phyloP scores from a whole-genome alignment of 2,888 invertebrate genomes.

The Bimastos eiseni region DNA sequence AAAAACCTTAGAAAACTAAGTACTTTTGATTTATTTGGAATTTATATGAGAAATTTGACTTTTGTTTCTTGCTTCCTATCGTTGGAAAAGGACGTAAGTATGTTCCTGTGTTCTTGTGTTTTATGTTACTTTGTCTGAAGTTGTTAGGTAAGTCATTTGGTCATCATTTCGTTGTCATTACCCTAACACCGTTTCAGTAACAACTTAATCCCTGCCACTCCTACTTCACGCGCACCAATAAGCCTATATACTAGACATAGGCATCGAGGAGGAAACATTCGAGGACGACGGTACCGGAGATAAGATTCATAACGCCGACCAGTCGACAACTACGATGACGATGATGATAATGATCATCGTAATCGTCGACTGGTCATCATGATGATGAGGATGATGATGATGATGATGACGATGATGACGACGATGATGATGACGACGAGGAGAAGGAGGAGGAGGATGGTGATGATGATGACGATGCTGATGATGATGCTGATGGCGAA shows the following conservation, averaged over 20 bases:
- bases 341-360: background rate
- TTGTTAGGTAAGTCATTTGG: no score
- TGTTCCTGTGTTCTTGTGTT: background rate
- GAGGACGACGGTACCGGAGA: conserved; percentile 25
- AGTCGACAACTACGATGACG: conserved; percentile 26
- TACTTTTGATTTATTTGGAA: background rate
- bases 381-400: conserved; percentile 29
- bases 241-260: background rate
- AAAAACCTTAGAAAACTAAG: background rate
- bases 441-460: no score
- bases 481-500: background rate
- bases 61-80: background rate
- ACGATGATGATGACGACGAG: background rate
- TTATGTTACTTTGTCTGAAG: background rate
- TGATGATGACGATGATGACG: conserved; percentile 32
- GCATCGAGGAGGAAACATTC: background rate
- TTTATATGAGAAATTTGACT: background rate
- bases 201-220: background rate
- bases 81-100: background rate
- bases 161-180: no score
- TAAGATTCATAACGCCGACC: conserved; percentile 22
- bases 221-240: background rate
- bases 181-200: background rate
- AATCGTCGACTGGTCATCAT: conserved; percentile 32
- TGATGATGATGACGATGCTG: background rate